These are phyloP conservation scores for Adelges cooleyi DNA, from an alignment of 1,140 invertebrate species.

Conservation along the genomic window DNA sequence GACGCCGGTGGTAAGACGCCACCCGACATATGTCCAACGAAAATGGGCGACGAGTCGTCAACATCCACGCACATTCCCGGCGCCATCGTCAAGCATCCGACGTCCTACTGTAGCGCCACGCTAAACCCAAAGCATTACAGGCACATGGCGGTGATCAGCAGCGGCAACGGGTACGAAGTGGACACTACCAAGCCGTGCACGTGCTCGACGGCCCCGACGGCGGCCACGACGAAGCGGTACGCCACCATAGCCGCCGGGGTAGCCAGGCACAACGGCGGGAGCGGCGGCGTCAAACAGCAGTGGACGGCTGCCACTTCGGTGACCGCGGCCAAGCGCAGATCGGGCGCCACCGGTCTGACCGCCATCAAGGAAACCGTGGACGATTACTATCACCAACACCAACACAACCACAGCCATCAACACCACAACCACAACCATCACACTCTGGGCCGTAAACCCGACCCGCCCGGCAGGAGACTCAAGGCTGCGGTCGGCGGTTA, in stretches of 20 bases:
- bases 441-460: not conserved
- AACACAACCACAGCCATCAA: not conserved
- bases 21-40: conserved; percentile 16
- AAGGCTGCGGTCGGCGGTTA: conserved; percentile 19
- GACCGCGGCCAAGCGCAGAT: not conserved
- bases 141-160: not conserved
- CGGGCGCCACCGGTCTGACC: not conserved
- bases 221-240: conserved; percentile 14
- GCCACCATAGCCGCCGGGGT: conserved; percentile 10
- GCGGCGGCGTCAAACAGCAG: not conserved
- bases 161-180: conserved; percentile 8
- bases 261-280: conserved; percentile 2
- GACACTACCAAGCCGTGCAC: conserved; percentile 12
- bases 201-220: not conserved
- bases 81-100: not conserved
- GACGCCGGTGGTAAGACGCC: not conserved
- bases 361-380: not conserved
- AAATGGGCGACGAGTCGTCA: not conserved
- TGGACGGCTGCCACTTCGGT: not conserved
- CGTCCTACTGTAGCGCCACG: not conserved
- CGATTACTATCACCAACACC: not conserved
- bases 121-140: not conserved
- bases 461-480: not conserved
- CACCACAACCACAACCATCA: not conserved
- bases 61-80: too few species aligned